These are phyloP conservation scores for Euplagia quadripunctaria DNA, from an alignment of 2,888 invertebrate species.

Conservation along the genomic window DNA sequence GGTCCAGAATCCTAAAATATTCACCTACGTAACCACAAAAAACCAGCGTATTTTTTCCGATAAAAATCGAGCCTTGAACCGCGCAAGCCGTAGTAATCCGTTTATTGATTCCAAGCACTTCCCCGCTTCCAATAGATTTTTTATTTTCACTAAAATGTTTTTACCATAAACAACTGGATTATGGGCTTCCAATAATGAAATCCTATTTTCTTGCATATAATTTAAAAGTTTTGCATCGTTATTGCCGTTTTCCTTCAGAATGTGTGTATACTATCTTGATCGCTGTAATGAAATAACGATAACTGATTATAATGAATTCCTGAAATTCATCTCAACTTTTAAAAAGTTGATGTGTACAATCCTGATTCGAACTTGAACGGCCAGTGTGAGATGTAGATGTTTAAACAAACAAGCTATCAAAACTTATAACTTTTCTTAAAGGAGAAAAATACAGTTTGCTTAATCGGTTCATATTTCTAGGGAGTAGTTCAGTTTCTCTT, in stretches of 20 bases:
- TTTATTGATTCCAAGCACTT: slow-evolving; percentile 61
- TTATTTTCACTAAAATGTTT: slow-evolving; percentile 50
- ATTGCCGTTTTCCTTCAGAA: background rate
- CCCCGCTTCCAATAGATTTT: slow-evolving; percentile 40
- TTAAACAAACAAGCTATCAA: no score
- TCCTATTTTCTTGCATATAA: slow-evolving; percentile 22
- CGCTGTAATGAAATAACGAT: background rate
- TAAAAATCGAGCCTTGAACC: slow-evolving; percentile 45
- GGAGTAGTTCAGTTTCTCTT: no score
- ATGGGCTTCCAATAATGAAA: slow-evolving; percentile 40
- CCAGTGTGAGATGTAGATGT: no score
- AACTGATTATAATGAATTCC: background rate
- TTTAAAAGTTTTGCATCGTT: slow-evolving; percentile 12
- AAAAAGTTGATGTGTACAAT: no score
- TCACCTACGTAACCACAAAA: slow-evolving; percentile 22
- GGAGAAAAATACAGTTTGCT: no score
- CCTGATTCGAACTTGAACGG: no score
- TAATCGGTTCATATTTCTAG: no score
- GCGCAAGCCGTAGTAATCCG: slow-evolving; percentile 53
- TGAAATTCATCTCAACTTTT: no score
- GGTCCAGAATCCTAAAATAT: slow-evolving; percentile 10
- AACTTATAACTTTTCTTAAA: no score
- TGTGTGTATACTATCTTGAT: background rate
- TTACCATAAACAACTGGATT: slow-evolving; percentile 51
- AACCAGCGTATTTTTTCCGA: slow-evolving; percentile 38